These are phyloP conservation scores for Mycteria americana DNA, from an alignment of 2,797 vertebrate genomes.

Conservation along the genomic window DNA sequence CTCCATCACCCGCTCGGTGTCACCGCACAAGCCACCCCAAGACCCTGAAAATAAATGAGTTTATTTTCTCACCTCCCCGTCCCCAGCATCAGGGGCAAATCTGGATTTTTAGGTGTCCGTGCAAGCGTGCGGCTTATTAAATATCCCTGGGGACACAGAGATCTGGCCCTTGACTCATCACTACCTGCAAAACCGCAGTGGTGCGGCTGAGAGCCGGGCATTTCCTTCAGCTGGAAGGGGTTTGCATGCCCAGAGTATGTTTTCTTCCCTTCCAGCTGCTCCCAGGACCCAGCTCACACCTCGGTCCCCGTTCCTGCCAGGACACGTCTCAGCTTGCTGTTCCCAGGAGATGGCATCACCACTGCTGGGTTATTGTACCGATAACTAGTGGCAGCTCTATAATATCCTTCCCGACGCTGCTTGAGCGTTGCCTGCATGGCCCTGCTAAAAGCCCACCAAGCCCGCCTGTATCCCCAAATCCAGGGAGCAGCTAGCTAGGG, in stretches of 20 bases:
- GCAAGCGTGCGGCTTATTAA: not conserved
- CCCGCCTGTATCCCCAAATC: not conserved
- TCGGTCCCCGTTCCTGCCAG: not conserved
- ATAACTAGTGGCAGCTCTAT: accelerated
- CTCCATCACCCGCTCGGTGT: accelerated
- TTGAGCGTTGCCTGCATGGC: not conserved
- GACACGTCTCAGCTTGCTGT: not conserved
- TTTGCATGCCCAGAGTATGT: not conserved
- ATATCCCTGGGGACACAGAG: not conserved
- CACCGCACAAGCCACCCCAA: not conserved
- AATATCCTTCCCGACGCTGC: not conserved
- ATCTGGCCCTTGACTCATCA: not conserved
- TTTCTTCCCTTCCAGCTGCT: not conserved
- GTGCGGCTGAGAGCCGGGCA: not conserved
- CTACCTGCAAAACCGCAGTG: not conserved
- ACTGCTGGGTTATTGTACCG: not conserved
- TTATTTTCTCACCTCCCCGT: not conserved
- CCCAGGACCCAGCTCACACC: not conserved
- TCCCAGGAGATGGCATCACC: not conserved
- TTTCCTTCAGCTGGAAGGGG: not conserved
- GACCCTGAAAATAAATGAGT: not conserved
- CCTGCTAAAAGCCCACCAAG: not conserved
- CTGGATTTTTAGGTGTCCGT: not conserved
- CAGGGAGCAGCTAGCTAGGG: not conserved
- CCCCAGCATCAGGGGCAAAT: not conserved